Percentiles rank a stretch among this genome's conserved stretches.
These are phyloP conservation scores for Hylyphantes graminicola DNA, from an alignment of 1,140 invertebrate species.

Conservation along the genomic window DNA sequence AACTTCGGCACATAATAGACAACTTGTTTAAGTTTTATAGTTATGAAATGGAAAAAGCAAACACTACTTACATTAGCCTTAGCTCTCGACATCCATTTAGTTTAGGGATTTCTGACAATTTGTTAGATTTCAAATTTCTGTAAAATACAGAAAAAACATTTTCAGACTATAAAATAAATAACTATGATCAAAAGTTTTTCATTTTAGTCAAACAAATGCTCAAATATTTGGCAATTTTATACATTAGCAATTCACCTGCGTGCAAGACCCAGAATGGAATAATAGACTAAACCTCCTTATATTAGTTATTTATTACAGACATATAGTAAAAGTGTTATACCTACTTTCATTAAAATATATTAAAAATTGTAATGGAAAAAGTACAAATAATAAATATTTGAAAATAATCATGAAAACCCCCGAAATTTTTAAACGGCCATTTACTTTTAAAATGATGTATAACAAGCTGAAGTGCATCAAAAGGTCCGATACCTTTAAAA, in stretches of 20 bases:
- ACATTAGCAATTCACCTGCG: neutral
- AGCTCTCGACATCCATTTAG: constrained; percentile 72
- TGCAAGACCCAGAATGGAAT: no score
- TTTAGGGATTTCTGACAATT: constrained; percentile 65
- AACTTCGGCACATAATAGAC: neutral
- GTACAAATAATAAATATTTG: no score
- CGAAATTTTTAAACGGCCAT: no score
- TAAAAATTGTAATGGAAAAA: no score
- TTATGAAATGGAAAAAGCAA: constrained; percentile 16
- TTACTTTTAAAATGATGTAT: no score
- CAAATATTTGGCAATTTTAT: neutral
- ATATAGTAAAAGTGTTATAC: no score
- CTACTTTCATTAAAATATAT: no score
- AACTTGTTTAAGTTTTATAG: neutral
- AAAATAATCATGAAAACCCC: no score
- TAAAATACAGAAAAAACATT: constrained; percentile 57
- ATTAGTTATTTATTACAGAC: no score
- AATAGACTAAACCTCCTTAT: no score
- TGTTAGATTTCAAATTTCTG: constrained; percentile 69
- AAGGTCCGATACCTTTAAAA: no score
- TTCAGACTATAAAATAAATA: neutral
- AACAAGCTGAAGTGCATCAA: no score
- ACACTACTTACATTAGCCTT: constrained; percentile 85
- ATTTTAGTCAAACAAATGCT: neutral
- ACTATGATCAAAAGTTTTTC: neutral